Conservation (phyloP, 2,888 invertebrate genomes). For the Timema podura region DNA sequence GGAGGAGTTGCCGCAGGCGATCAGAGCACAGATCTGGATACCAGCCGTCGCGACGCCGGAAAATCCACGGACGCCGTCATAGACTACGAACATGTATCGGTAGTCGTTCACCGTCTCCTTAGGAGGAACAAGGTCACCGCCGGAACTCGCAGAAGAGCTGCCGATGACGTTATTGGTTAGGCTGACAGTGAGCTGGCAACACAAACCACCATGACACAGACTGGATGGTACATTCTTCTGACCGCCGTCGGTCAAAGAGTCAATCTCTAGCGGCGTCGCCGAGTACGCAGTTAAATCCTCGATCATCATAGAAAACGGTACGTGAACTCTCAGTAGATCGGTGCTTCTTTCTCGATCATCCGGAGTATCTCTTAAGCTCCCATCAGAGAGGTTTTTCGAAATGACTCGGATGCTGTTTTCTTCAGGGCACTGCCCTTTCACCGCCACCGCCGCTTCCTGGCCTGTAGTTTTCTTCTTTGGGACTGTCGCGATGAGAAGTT, state of each 20-base stretch:
- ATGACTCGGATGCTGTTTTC: no score
- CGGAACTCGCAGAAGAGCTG: background rate
- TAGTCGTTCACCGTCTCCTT: background rate
- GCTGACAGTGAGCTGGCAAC: background rate
- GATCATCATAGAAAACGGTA: background rate
- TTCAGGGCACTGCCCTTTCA: no score
- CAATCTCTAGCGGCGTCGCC: background rate
- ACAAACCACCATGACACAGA: background rate
- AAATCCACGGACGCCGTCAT: background rate
- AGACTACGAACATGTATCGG: background rate
- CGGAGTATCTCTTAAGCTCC: no score
- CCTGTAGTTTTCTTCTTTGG: background rate
- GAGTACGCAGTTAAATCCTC: slow-evolving; percentile 3
- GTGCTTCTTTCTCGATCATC: no score
- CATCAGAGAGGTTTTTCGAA: no score
- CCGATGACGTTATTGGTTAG: no score
- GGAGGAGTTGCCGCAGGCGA: background rate
- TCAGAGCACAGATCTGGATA: background rate
- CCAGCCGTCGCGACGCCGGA: background rate
- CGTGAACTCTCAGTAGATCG: background rate
- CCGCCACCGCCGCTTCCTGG: background rate
- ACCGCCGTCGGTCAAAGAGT: background rate
- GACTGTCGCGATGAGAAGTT: slow-evolving; percentile 11
- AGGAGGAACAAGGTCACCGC: no score
- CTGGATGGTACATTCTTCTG: background rate